Evolutionary conservation across 2,797 vertebrate species (phyloP).

Genomic region (Anguilla megastoma): DNA sequence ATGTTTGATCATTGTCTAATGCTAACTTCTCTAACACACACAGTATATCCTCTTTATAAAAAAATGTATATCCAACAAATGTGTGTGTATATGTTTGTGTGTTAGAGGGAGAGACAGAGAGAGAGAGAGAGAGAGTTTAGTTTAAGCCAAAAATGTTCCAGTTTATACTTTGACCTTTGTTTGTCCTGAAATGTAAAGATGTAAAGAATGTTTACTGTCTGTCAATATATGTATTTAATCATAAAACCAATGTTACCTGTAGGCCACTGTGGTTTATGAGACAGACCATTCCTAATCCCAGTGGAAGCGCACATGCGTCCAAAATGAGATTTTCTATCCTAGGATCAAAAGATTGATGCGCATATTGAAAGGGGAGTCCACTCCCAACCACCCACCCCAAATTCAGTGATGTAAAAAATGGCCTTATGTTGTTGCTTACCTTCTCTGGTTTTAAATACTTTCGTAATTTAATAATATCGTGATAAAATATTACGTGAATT

Average conservation of each 20-base stretch:
- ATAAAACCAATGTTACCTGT: background rate
- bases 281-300: background rate
- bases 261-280: background rate
- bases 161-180: slow-evolving; percentile 4
- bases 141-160: too few species aligned
- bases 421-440: background rate
- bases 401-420: background rate
- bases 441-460: background rate
- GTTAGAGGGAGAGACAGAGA: too few species aligned
- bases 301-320: background rate
- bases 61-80: too few species aligned
- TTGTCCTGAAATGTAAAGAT: slow-evolving; percentile 1
- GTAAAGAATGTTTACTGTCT: background rate
- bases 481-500: background rate
- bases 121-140: too few species aligned
- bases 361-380: background rate
- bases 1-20: too few species aligned
- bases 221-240: background rate
- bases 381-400: background rate
- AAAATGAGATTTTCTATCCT: slow-evolving; percentile 8
- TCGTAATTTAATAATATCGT: background rate
- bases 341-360: background rate
- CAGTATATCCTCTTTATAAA: too few species aligned
- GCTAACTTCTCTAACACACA: too few species aligned
- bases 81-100: too few species aligned